Base-by-base conservation (phyloP, 2,888 invertebrate species). In the Abscondita cerata region DNA sequence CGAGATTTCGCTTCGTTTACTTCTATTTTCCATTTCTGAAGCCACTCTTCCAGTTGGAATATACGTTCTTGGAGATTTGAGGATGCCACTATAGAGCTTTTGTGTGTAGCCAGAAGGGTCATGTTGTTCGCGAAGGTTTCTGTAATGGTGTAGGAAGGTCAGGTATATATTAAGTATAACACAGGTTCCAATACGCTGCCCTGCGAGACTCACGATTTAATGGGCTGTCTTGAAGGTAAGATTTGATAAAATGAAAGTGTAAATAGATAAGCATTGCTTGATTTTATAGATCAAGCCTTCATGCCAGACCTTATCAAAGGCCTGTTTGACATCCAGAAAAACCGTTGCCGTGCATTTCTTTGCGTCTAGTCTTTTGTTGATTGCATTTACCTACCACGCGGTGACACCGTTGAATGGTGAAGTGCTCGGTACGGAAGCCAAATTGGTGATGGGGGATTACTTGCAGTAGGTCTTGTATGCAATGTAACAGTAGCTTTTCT, bases 1-100 rank as follows among this genome's bases (percentile, higher is more conserved):
- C 40, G 36, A 36, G 48, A 48, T 31, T 48, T 48, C 20, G 11
- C 12, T 31, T 48, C 48, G 12, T 48, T 48, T 15, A 20, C 12
- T 12, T 48, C 4, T 6, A 25, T 48, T 12, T 12, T n/a, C 48
- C 31, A 48, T 31, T 31, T 48, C 11, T 25, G n/a, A 12, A 31
- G 11, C 48, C 48, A 48, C 12, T 12, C 25, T 31, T 48, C 48
- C 12, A 48, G 12, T 48, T 25, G 20, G 13, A 20, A 25, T 12
- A 20, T 20, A 12, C 33, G n/a, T 18, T 31, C 25, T 47, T 19
- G 18, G 15, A 47, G 25, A n/a, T 19, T 16, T 48, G 48, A 4
- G 13, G 48, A 48, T 31, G 33, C 48, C 2, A 9, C 15, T 20
- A 25, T 9, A 13, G 48, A 33, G 15, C 15, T 31, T 1, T 48